Percentiles rank a stretch among this genome's conserved stretches.
Evolutionary conservation across 2,888 invertebrate species (phyloP).

Genomic region (Copidosoma aretas): DNA sequence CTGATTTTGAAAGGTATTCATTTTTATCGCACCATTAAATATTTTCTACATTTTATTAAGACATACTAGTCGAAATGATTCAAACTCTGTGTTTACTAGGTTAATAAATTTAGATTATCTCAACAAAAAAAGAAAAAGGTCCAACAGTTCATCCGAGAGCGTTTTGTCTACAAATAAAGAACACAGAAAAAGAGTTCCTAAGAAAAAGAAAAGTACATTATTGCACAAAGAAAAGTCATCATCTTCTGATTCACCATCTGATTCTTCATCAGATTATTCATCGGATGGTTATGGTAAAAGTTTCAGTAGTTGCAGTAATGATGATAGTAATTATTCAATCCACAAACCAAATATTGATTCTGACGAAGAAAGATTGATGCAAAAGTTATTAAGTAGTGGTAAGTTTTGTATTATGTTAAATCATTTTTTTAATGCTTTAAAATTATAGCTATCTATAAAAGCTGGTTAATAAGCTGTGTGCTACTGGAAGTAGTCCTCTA

Average conservation of each 20-base stretch:
- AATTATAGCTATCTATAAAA: no score
- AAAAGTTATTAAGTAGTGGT: constrained; percentile 13
- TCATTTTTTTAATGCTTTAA: constrained; percentile 11
- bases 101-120: constrained; percentile 13
- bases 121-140: constrained; percentile 20
- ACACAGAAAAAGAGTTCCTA: constrained; percentile 16
- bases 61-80: background rate
- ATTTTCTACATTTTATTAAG: background rate
- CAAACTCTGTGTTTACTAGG: constrained; percentile 3
- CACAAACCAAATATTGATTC: constrained; percentile 5
- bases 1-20: constrained; percentile 2
- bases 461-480: no score
- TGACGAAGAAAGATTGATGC: background rate
- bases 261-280: no score
- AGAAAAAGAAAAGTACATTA: constrained; percentile 9
- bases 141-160: constrained; percentile 13
- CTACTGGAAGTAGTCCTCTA: no score
- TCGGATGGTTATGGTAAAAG: no score
- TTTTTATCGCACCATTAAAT: background rate
- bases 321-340: no score
- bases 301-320: no score
- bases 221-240: no score
- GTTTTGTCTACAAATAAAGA: background rate
- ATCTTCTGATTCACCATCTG: no score
- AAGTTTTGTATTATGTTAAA: background rate